Conservation (phyloP, 2,888 invertebrate genomes). For the Aplocera efformata region DNA sequence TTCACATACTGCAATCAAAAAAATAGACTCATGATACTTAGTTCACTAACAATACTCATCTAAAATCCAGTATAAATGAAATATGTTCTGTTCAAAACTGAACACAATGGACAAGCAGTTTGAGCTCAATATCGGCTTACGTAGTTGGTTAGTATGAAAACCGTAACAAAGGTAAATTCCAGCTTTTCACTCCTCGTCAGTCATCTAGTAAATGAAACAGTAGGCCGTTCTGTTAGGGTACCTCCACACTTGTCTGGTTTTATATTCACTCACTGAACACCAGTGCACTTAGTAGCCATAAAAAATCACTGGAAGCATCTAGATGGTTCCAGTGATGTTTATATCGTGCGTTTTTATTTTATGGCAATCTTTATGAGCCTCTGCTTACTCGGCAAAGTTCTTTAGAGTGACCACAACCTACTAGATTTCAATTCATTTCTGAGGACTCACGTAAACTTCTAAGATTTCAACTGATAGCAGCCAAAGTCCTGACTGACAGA, state of each 20-base stretch:
- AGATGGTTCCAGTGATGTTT: constrained; percentile 33
- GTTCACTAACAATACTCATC: constrained; percentile 9
- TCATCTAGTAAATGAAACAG: constrained; percentile 71
- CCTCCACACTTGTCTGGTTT: constrained; percentile 44
- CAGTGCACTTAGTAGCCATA: constrained; percentile 41
- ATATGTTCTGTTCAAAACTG: constrained; percentile 14
- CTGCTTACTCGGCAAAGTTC: constrained; percentile 1
- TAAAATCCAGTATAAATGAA: constrained; percentile 19
- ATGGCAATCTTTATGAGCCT: constrained; percentile 23
- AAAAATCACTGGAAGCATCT: constrained; percentile 41
- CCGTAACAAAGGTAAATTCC: constrained; percentile 63
- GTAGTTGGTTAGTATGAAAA: constrained; percentile 35
- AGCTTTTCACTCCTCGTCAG: constrained; percentile 54
- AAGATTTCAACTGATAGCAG: too few relatives aligned
- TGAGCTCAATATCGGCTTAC: constrained; percentile 19
- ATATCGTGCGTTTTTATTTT: constrained; percentile 30
- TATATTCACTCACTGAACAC: constrained; percentile 54
- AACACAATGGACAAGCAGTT: constrained; percentile 16
- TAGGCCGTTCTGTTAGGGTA: constrained; percentile 41
- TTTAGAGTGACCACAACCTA: too few relatives aligned
- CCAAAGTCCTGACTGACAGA: too few relatives aligned
- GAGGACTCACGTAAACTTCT: too few relatives aligned
- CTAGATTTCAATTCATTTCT: too few relatives aligned
- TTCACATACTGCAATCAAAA: constrained; percentile 1
- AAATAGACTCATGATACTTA: not conserved